Percentiles rank a stretch among this genome's conserved stretches.
These are phyloP conservation scores for Darevskia mixta DNA, from an alignment of 2,797 vertebrate species.

Conservation along the genomic window DNA sequence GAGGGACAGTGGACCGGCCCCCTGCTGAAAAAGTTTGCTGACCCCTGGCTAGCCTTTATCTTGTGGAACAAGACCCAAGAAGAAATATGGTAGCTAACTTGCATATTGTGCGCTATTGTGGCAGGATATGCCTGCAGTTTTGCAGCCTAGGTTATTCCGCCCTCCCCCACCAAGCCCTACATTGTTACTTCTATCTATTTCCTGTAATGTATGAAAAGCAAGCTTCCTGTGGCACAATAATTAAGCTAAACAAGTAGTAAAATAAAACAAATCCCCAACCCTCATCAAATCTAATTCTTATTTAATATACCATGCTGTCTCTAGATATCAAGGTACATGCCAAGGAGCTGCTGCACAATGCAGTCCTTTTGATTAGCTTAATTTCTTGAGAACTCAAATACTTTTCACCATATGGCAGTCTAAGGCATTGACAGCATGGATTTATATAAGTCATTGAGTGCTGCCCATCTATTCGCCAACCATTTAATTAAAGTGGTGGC, in stretches of 20 bases:
- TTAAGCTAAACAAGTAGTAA: background rate
- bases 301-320: background rate
- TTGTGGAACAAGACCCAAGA: background rate
- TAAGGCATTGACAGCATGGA: background rate
- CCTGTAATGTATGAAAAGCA: conserved; percentile 6
- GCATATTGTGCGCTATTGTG: background rate
- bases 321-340: conserved; percentile 9
- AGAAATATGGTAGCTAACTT: background rate
- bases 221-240: background rate
- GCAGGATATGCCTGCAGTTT: background rate
- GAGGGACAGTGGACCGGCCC: too few species aligned
- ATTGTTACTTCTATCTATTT: background rate
- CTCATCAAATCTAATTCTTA: background rate
- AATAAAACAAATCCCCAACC: background rate
- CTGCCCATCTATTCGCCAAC: conserved; percentile 30
- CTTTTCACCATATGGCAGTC: conserved; percentile 15
- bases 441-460: conserved; percentile 30
- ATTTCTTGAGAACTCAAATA: conserved; percentile 37
- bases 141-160: background rate
- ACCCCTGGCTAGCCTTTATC: too few species aligned
- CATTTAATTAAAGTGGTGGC: background rate
- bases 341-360: conserved; percentile 23
- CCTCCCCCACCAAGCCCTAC: background rate
- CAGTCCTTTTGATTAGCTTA: conserved; percentile 42
- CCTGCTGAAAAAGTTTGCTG: too few species aligned